These are phyloP conservation scores for Kryphioiulus occultus DNA, from an alignment of 2,888 invertebrate genomes.

Conservation along the genomic window DNA sequence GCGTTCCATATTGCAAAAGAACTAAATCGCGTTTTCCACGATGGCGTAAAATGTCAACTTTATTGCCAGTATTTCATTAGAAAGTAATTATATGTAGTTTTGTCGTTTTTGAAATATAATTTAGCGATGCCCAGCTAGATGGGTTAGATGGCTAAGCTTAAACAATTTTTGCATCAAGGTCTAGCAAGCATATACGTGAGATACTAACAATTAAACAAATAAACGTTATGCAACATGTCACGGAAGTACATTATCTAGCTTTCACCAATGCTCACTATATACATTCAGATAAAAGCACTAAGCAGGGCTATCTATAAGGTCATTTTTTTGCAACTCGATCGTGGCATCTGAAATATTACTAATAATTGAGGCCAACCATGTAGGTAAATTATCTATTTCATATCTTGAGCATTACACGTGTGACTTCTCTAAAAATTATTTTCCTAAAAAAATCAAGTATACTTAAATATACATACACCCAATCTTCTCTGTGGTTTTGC, in stretches of 20 bases:
- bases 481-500: conserved; percentile 46
- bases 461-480: conserved; percentile 28
- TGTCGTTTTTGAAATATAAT: too few species aligned
- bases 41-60: too few species aligned
- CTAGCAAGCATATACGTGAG: too few species aligned
- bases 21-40: too few species aligned
- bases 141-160: too few species aligned
- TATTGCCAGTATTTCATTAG: too few species aligned
- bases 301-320: not conserved
- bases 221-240: not conserved
- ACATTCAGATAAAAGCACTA: not conserved
- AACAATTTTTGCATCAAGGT: too few species aligned
- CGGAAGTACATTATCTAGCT: not conserved
- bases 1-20: too few species aligned
- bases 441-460: too few species aligned
- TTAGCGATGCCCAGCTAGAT: too few species aligned
- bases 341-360: not conserved
- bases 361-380: not conserved
- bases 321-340: not conserved
- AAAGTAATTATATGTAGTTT: too few species aligned
- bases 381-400: not conserved
- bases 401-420: not conserved
- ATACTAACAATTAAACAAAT: not conserved
- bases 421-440: not conserved
- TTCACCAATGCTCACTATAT: not conserved